Base-by-base conservation (phyloP, 1,140 invertebrate genomes). In the Yoshiicerus persimilis region DNA sequence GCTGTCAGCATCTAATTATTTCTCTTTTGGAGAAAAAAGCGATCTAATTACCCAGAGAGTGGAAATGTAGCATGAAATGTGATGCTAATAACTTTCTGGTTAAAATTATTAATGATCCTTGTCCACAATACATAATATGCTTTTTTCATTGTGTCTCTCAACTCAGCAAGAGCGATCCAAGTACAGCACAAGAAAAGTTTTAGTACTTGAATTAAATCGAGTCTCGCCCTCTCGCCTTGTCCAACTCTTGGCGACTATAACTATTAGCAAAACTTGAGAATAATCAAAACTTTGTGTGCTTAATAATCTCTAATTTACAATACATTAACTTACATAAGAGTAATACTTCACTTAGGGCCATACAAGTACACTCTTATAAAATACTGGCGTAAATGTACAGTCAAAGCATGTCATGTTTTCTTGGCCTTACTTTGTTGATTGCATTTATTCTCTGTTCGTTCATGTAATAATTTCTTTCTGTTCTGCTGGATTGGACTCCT, bases 61-160 rank as follows among this genome's bases (percentile, higher is more conserved):
- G 75, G 75, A 80, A 80, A 80, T 80, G 75, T 80, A 80, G 75
- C 75, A 34, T 80, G 75, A 32, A 80, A 38, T 70, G 32, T 80
- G 75, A 80, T 80, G 32, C 34, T 80, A 80, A 80, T 80, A 80
- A 36, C 16, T 80, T 38, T 80, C 25, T 80, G 75, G 30, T 80
- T 80, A 80, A 80, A 80, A 80, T 20, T 80, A 38, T 23, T 80
- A 38, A 38, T 80, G 75, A 80, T 38, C 75, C 75, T 80, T 80
- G 75, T 34, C 10, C 32, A 16, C 13, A 4, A 30, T 38, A 34
- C 16, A 23, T 38, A 32, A 13, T 34, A 34, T 25, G 13, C 4
- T 70, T 70, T n/a, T 70, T 56, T 56, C 20, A n/a, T 56, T 56
- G 1, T 56, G 8, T 41, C 39, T 13, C 9, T 8, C 16, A n/a